Base-by-base conservation (phyloP, 2,113 vertebrate species). In the Indicator indicator region DNA sequence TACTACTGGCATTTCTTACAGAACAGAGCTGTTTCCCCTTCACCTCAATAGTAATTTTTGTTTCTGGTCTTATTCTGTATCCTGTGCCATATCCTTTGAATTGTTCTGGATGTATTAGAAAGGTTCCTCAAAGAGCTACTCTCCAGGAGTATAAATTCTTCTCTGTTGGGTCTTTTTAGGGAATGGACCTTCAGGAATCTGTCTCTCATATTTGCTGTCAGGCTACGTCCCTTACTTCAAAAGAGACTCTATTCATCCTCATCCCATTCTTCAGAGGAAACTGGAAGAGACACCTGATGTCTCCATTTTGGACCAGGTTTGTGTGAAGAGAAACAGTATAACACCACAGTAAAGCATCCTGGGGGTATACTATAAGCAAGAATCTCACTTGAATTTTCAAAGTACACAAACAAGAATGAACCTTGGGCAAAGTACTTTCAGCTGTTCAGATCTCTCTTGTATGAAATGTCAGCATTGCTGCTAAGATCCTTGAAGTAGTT, bases 101-200 rank as follows among this genome's bases (percentile, higher is more conserved):
- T 32, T 68, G 16, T 1, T 33, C 18, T 58, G 38, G 18, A 21
- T 73, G 27, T 69, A 46, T 48, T 86, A 59, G 17, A 63, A 88
- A 44, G 9, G 7, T 12, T 73, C n/a, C 6, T 52, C n/a, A 54
- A 50, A 83, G 7, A 13, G n/a, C 36, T 20, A 11, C 10, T 71
- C 11, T 55, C 9, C 19, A 30, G 18, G 11, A 18, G 40, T 20
- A 16, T 28, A 52, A 67, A 56, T 54, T 38, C 21, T 79, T 85
- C 33, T 87, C 65, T 6, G 1, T 40, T 77, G 3, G 94, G 19
- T 95, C 75, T 83, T 83, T 89, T 54, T 83, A 98, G 98, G 98
- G 65, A 98, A 98, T 9, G 98, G 98, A 2, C 98, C 98, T 26
- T 98, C 98, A 0, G 98, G 98, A 83, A 98, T 98, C 95, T 98